Percentiles rank a stretch among this genome's conserved stretches.
Conservation (phyloP, 2,888 invertebrate genomes). For the Bugula neritina region DNA sequence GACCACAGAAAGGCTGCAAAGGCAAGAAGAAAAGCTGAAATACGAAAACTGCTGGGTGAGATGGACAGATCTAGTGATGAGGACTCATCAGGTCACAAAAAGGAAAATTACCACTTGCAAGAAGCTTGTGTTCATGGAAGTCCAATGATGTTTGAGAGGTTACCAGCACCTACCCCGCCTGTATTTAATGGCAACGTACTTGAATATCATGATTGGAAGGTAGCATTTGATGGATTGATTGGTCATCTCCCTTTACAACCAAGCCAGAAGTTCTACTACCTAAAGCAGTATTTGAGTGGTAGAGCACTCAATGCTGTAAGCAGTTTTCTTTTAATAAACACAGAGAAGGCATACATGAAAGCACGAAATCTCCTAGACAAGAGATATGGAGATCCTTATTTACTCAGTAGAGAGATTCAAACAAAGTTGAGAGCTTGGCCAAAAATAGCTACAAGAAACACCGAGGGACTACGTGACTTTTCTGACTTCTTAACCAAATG, state of each 20-base stretch:
- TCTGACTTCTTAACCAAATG: neutral
- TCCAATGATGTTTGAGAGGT: neutral
- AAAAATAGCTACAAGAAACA: neutral
- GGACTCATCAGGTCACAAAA: neutral
- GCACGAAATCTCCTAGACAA: neutral
- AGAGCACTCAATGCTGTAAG: neutral
- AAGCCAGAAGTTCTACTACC: too few species aligned
- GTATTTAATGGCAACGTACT: too few species aligned
- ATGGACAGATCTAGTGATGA: too few species aligned
- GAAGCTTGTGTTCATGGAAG: too few species aligned
- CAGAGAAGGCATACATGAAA: neutral
- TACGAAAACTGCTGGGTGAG: neutral
- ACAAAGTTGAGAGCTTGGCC: neutral
- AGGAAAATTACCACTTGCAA: too few species aligned
- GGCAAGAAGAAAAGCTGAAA: neutral
- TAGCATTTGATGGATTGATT: neutral
- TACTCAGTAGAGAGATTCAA: neutral
- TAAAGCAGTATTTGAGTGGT: constrained; percentile 1
- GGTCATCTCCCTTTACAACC: neutral
- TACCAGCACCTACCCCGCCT: too few species aligned
- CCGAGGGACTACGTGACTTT: neutral
- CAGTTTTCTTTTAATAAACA: neutral
- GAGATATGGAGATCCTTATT: neutral
- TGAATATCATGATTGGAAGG: too few species aligned
- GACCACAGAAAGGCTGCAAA: neutral